Conservation (phyloP, 2,113 vertebrate species). For the Maylandia zebra region DNA sequence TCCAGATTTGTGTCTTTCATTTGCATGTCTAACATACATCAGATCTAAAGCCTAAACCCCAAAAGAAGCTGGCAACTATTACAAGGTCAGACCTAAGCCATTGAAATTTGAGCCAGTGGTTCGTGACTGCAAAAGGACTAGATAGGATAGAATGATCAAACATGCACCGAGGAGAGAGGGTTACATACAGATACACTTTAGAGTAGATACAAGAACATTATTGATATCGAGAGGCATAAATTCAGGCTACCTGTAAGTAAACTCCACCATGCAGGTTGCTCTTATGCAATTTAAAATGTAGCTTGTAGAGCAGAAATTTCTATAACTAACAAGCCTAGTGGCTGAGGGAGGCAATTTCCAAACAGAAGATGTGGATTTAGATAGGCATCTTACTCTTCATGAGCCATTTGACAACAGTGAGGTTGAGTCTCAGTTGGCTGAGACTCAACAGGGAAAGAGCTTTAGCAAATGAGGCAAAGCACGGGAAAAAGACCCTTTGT, state of each 20-base stretch:
- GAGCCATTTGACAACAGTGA: constrained; percentile 11
- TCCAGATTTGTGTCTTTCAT: background rate
- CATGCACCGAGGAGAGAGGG: background rate
- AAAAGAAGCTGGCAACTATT: constrained; percentile 29
- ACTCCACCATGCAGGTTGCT: background rate
- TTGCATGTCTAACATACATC: constrained; percentile 23
- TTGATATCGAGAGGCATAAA: background rate
- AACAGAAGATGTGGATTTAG: constrained; percentile 15
- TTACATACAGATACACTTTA: background rate
- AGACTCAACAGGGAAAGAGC: constrained; percentile 24
- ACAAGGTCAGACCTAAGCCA: constrained; percentile 14
- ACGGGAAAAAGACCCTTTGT: background rate
- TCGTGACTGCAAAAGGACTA: background rate
- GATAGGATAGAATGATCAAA: background rate
- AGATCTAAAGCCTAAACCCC: constrained; percentile 14
- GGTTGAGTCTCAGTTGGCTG: background rate
- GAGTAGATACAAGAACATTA: background rate
- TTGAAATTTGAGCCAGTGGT: constrained; percentile 6
- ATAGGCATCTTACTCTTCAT: constrained; percentile 11
- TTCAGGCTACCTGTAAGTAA: background rate
- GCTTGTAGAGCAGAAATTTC: background rate
- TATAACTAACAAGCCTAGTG: background rate
- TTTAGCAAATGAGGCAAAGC: constrained; percentile 55
- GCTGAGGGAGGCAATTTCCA: constrained; percentile 3
- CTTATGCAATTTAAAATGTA: background rate